Conservation (phyloP, 1,140 invertebrate species). For the Cephus cinctus region DNA sequence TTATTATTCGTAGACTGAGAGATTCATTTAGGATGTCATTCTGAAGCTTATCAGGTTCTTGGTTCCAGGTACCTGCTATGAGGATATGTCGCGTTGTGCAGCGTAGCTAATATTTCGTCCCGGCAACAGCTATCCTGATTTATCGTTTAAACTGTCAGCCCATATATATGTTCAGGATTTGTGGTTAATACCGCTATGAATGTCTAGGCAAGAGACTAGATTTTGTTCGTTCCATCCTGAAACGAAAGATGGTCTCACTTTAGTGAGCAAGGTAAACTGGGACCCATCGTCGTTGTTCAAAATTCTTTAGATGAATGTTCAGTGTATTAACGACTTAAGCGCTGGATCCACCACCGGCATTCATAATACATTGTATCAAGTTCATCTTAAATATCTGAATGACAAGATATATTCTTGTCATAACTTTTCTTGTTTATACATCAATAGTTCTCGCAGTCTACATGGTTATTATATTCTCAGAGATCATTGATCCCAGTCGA, state of each 20-base stretch:
- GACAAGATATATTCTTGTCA: too few relatives aligned
- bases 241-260: constrained; percentile 32
- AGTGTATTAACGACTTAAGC: constrained; percentile 10
- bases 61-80: constrained; percentile 50
- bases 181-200: constrained; percentile 31
- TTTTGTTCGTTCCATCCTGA: constrained; percentile 25
- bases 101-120: constrained; percentile 34
- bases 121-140: constrained; percentile 30
- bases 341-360: too few relatives aligned
- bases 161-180: constrained; percentile 38
- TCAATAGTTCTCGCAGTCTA: too few relatives aligned
- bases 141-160: constrained; percentile 33
- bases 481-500: too few relatives aligned
- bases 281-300: constrained; percentile 22
- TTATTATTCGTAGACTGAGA: too few relatives aligned
- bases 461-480: too few relatives aligned
- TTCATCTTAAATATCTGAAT: too few relatives aligned
- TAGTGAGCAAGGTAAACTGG: constrained; percentile 41
- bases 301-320: constrained; percentile 33
- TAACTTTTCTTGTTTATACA: too few relatives aligned
- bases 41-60: constrained; percentile 34
- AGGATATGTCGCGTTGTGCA: constrained; percentile 38
- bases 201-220: constrained; percentile 28
- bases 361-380: too few relatives aligned
- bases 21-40: too few relatives aligned